Evolutionary conservation across 2,113 vertebrate species (phyloP).

Genomic region (Indicator indicator): DNA sequence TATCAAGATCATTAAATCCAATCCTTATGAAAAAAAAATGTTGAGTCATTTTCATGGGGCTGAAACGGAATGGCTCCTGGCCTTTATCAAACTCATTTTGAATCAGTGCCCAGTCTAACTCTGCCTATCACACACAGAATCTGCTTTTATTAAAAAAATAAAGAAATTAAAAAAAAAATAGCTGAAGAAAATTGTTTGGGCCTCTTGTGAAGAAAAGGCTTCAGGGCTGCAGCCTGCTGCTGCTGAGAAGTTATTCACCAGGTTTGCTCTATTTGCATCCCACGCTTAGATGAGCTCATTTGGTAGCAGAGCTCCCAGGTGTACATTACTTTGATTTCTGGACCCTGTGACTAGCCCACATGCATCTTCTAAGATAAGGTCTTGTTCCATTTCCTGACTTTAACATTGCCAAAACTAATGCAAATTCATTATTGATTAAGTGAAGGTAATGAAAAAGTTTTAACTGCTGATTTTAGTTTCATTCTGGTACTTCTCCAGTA

Average conservation of each 20-base stretch:
- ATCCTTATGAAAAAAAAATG: constrained; percentile 37
- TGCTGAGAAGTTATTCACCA: not conserved
- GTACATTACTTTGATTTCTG: constrained; percentile 25
- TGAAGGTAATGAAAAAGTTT: not conserved
- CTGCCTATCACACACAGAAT: not conserved
- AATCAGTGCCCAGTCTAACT: not conserved
- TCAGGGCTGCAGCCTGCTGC: not conserved
- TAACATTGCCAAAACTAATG: not conserved
- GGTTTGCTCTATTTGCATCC: constrained; percentile 17
- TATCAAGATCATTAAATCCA: constrained; percentile 57
- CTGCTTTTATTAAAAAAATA: not conserved
- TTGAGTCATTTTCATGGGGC: constrained; percentile 43
- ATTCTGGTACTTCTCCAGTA: not conserved
- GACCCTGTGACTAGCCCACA: constrained; percentile 15
- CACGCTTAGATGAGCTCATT: constrained; percentile 28
- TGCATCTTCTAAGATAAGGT: not conserved
- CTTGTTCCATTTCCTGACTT: not conserved
- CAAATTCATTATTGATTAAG: constrained; percentile 2
- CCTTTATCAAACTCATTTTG: constrained; percentile 23
- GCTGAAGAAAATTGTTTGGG: not conserved
- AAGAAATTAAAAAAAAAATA: not conserved
- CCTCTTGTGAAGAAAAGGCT: not conserved
- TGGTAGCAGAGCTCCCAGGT: constrained; percentile 31
- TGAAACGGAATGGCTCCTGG: constrained; percentile 21
- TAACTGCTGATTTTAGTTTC: not conserved